Base-by-base conservation (phyloP, 2,797 vertebrate species). In the Scyliorhinus canicula region DNA sequence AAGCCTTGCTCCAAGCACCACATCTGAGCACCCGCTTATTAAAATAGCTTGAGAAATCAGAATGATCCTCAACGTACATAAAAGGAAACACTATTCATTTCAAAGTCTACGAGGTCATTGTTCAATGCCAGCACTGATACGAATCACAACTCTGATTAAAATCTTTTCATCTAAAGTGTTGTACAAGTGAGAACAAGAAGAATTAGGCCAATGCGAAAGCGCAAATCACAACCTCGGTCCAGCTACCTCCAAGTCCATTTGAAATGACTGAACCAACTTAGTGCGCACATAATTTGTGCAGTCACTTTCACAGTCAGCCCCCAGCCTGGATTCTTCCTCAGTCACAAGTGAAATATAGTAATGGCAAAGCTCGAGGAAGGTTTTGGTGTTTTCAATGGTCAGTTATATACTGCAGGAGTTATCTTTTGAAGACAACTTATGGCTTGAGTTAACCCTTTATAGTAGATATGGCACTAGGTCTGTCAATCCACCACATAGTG, bases 31-130 rank as follows among this genome's bases (percentile, higher is more conserved):
- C n/a, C n/a, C 2, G 24, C 88, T 52, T 55, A 91, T 91, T 91
- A 91, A 91, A 91, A 91, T 65, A 91, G 88, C 40, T 44, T 9
- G 3, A 65, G 24, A 47, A 91, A 40, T 65, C 40, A 44, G n/a
- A 91, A 65, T 44, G 44, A 40, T 21, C 57, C 88, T 91, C n/a
- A 91, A 63, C 1, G 8, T 65, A 91, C 40, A 91, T 65, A 40
- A 91, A 82, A 91, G 60, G 88, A 91, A 91, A 63, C 40, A 40
- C n/a, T 65, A 91, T 91, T 65, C 40, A 63, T 91, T 91, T 65
- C 60, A 40, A 63, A 63, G n/a, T 91, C 16, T 63, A 40, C 28
- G 19, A 91, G 57, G 86, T 90, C 86, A 90, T 40, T 90, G 55
- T 24, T 88, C 50, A 60, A 90, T 90, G 55, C 35, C 50, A 90